These are phyloP conservation scores for Myripristis jacobus DNA, from an alignment of 2,797 vertebrate genomes.

Conservation along the genomic window DNA sequence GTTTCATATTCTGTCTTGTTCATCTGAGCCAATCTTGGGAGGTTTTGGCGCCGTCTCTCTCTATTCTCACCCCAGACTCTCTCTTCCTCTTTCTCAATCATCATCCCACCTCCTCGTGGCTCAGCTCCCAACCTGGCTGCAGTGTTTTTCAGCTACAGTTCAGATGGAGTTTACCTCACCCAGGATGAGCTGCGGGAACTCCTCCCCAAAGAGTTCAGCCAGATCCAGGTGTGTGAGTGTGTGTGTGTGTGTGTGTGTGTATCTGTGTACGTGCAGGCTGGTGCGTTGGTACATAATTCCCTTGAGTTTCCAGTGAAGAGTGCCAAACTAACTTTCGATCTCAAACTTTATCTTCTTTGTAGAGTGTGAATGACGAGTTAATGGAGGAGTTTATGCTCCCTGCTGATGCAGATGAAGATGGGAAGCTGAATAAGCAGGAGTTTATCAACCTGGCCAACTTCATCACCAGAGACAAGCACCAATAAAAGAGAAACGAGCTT, in stretches of 20 bases:
- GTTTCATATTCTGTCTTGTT: slow-evolving; percentile 27
- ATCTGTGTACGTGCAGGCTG: slow-evolving; percentile 8
- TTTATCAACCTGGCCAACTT: slow-evolving; percentile 11
- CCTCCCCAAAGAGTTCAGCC: slow-evolving; percentile 7
- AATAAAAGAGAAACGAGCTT: not conserved
- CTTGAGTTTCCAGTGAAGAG: not conserved
- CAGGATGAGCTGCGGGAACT: not conserved
- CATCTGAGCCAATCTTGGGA: not conserved
- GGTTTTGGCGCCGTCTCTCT: not conserved
- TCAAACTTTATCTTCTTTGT: slow-evolving; percentile 5
- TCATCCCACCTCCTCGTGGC: not conserved
- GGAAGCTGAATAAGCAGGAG: slow-evolving; percentile 22
- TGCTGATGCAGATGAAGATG: slow-evolving; percentile 21
- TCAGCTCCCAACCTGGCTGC: slow-evolving; percentile 8
- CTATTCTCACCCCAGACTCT: too few relatives aligned
- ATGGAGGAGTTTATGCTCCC: not conserved
- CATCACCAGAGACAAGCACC: not conserved
- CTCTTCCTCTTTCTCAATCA: not conserved
- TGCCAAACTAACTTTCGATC: not conserved
- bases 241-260: too few relatives aligned
- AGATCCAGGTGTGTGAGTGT: slow-evolving; percentile 8
- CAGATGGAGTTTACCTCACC: slow-evolving; percentile 25
- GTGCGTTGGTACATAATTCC: slow-evolving; percentile 9
- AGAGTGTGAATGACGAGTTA: slow-evolving; percentile 20
- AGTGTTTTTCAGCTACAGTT: slow-evolving; percentile 39